phyloP scores from a whole-genome alignment of 2,113 vertebrate genomes.

The Montifringilla adamsi region DNA sequence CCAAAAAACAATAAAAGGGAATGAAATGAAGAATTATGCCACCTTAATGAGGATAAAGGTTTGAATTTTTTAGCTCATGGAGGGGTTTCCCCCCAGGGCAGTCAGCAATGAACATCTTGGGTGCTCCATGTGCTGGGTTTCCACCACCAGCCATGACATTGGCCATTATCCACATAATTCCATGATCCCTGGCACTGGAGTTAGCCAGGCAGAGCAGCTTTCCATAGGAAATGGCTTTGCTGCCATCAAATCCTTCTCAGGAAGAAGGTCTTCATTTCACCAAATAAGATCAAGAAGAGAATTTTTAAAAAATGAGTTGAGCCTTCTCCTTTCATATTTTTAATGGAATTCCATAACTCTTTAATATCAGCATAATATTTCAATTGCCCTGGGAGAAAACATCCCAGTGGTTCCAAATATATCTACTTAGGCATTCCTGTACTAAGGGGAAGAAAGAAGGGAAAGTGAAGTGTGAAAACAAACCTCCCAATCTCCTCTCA shows the following conservation, averaged over 20 bases:
- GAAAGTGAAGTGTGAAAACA: background rate
- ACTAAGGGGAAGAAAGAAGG: background rate
- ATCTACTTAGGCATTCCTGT: background rate
- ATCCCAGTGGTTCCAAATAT: background rate
- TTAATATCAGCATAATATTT: background rate
- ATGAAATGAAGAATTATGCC: background rate
- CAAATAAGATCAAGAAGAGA: background rate
- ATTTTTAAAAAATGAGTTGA: background rate
- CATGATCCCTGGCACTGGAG: accelerated
- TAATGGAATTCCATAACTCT: background rate
- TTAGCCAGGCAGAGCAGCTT: background rate
- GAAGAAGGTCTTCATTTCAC: background rate
- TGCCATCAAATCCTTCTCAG: background rate
- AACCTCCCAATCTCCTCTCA: background rate
- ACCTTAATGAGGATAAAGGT: background rate
- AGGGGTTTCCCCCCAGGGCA: background rate
- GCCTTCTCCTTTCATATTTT: background rate
- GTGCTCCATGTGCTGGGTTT: background rate
- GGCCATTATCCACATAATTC: background rate
- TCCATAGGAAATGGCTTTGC: background rate
- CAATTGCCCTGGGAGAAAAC: background rate
- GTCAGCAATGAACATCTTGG: background rate
- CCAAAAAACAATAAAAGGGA: background rate
- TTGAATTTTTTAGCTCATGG: background rate
- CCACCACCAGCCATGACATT: background rate